phyloP scores from a whole-genome alignment of 2,113 vertebrate species.

The Ancistrus triradiatus region DNA sequence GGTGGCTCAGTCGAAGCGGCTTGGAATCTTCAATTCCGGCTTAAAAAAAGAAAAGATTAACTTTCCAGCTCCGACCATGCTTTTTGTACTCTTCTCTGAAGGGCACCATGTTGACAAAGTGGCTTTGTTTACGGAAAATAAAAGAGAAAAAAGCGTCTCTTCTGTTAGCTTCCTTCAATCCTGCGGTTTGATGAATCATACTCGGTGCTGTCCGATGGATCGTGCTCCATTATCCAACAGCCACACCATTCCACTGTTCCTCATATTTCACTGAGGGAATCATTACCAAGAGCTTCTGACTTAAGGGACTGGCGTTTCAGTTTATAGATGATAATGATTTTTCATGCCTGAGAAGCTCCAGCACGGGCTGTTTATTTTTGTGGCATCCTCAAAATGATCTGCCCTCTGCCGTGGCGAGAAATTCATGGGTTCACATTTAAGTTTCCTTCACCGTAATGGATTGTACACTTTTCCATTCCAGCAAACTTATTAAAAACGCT shows the following conservation, averaged over 20 bases:
- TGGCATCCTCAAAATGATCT: slow-evolving; percentile 3
- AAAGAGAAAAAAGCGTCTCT: no score
- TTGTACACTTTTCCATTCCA: slow-evolving; percentile 1
- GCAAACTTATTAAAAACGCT: slow-evolving; percentile 2
- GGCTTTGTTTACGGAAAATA: neutral
- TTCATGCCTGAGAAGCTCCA: slow-evolving; percentile 6
- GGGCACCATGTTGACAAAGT: slow-evolving; percentile 2
- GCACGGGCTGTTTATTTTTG: slow-evolving; percentile 19
- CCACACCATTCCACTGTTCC: neutral
- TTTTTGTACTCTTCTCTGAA: neutral
- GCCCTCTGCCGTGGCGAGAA: slow-evolving; percentile 13
- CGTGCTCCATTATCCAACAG: neutral
- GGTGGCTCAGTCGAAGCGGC: slow-evolving; percentile 11
- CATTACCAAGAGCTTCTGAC: neutral
- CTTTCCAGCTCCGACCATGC: slow-evolving; percentile 18
- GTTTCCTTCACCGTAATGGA: neutral
- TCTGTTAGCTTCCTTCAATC: neutral
- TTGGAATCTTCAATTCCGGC: neutral
- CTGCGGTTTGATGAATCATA: slow-evolving; percentile 13
- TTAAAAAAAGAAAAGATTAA: slow-evolving; percentile 27
- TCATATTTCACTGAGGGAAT: slow-evolving; percentile 3
- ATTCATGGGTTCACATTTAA: neutral
- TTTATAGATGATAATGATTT: slow-evolving; percentile 26
- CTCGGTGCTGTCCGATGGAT: neutral
- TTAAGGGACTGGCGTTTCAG: slow-evolving; percentile 5